Percentiles rank a stretch among this genome's conserved stretches.
Conservation (phyloP, 1,140 invertebrate genomes). For the Heliconius melpomene region DNA sequence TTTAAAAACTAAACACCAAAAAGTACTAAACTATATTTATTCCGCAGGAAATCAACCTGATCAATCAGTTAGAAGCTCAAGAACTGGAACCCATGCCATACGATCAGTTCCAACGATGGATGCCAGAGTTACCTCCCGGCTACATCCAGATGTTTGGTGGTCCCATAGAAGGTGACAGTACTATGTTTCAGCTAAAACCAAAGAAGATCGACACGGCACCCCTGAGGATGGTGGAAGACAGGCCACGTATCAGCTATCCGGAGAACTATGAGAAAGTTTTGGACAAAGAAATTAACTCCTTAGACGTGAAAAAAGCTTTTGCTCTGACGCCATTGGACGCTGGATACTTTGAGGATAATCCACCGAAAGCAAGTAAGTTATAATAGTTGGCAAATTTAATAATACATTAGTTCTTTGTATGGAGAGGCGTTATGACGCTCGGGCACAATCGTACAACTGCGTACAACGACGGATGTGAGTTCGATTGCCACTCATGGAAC, state of each 20-base stretch:
- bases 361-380: slow-evolving; percentile 6
- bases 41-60: slow-evolving; percentile 29
- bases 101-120: slow-evolving; percentile 18
- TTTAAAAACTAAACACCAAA: not conserved
- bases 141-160: slow-evolving; percentile 9
- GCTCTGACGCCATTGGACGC: slow-evolving; percentile 55
- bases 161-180: not conserved
- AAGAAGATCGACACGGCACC: not conserved
- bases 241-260: not conserved
- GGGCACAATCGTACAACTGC: too few relatives aligned
- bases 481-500: too few relatives aligned
- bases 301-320: slow-evolving; percentile 37
- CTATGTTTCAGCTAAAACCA: not conserved
- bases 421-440: too few relatives aligned
- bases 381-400: too few relatives aligned
- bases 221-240: not conserved
- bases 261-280: not conserved
- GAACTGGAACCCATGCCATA: slow-evolving; percentile 16
- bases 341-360: slow-evolving; percentile 49
- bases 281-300: not conserved
- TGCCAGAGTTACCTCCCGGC: not conserved
- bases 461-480: too few relatives aligned
- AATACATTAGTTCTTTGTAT: not conserved
- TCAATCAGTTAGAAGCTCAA: slow-evolving; percentile 29
- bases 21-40: not conserved